A percentile compares a stretch with the other conserved stretches of the same genome.
Evolutionary conservation across 1,140 invertebrate species (phyloP).

Genomic region (Drosophila pseudoananassae): DNA sequence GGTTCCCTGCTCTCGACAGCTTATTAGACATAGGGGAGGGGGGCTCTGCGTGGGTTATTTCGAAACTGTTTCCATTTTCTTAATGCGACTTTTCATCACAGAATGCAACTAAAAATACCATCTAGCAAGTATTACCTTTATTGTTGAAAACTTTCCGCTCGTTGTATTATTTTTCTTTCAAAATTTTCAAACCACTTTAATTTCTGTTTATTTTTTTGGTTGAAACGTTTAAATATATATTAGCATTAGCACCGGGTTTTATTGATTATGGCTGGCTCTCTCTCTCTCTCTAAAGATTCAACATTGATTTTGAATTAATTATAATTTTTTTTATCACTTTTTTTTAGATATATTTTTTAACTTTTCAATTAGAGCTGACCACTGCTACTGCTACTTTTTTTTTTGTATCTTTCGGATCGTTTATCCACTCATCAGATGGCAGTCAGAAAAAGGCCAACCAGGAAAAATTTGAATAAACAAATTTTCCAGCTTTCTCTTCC

Average conservation of each 20-base stretch:
- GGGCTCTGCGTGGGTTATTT: constrained; percentile 69
- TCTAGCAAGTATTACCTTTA: constrained; percentile 28
- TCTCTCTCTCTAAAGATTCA: constrained; percentile 38
- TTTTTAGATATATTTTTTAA: constrained; percentile 14
- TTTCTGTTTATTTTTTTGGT: constrained; percentile 21
- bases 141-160: constrained; percentile 59
- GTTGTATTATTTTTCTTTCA: constrained; percentile 4
- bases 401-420: too few species aligned
- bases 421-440: constrained; percentile 76
- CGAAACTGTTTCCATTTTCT: constrained; percentile 53
- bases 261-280: constrained; percentile 36
- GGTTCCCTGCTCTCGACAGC: constrained; percentile 13
- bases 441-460: constrained; percentile 65
- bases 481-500: constrained; percentile 46
- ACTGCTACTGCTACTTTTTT: not conserved
- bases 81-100: constrained; percentile 58
- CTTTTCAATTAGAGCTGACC: constrained; percentile 40
- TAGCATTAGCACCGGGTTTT: constrained; percentile 76
- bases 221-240: constrained; percentile 58
- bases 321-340: constrained; percentile 55
- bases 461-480: constrained; percentile 71
- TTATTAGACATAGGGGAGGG: not conserved
- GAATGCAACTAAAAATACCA: constrained; percentile 75
- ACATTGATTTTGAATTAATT: constrained; percentile 58
- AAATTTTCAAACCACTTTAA: constrained; percentile 22